Base-by-base conservation (phyloP, 2,797 vertebrate species). In the Scarus forsteni region DNA sequence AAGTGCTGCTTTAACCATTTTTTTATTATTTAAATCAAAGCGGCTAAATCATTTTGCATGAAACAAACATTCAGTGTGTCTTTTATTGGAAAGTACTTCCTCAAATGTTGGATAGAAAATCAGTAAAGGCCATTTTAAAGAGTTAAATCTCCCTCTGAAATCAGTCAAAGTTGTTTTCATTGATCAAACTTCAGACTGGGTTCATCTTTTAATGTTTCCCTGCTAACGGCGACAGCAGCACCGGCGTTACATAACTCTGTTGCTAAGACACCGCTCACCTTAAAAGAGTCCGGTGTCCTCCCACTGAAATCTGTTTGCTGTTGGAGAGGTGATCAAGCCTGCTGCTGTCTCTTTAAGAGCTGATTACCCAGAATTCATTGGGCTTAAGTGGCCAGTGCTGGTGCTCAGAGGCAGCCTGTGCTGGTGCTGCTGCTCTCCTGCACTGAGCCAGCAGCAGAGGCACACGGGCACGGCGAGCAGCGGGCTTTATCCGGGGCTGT, bases 331-430 rank as follows among this genome's bases (percentile, higher is more conserved):
- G 19, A 55, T 59, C 10, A 52, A 67, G 61, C 27, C 51, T 27
- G 16, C 9, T 6, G 18, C 89, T 92, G 89, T 84, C 79, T 75
- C 92, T 94, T 94, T 94, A 94, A 95, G 90, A 92, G 70, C 75
- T 49, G 6, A 54, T 61, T 91, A 94, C 94, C 94, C 94, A 95
- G 69, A 90, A 93, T 94, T 67, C 93, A 87, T 59, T 71, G 73
- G 80, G 71, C 76, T 68, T 61, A 69, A 89, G 90, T 89, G 88
- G 84, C 81, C 49, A 48, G 73, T 70, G 86, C 88, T 89, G 27
- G 83, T 60, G 79, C 75, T 81, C 72, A 70, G 79, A 89, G 83
- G 73, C 90, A 85, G 84, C 83, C 79, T 70, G 82, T 87, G 66
- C 81, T 85, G 88, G 85, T 84, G 50, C 59, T 61, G 68, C 77